Conservation (phyloP, 2,797 vertebrate species). For the Oryzias dopingdopingensis region DNA sequence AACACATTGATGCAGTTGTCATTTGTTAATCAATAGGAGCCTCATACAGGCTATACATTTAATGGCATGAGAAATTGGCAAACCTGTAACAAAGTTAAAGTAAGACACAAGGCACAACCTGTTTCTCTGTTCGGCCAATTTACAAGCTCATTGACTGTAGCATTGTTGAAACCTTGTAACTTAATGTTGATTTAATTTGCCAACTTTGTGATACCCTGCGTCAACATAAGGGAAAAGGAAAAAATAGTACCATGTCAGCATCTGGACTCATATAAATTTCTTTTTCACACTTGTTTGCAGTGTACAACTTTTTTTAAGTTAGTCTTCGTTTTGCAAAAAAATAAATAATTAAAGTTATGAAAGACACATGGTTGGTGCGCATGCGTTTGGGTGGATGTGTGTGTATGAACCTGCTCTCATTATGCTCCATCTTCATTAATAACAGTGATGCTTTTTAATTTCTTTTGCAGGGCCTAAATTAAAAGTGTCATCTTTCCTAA, state of each 20-base stretch:
- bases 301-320: not conserved
- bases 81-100: constrained; percentile 67
- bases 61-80: constrained; percentile 67
- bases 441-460: constrained; percentile 71
- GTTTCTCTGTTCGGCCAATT: constrained; percentile 55
- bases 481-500: constrained; percentile 73
- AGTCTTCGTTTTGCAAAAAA: not conserved
- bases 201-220: not conserved
- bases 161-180: constrained; percentile 12
- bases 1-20: constrained; percentile 73
- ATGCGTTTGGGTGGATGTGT: constrained; percentile 8
- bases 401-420: constrained; percentile 45
- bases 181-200: constrained; percentile 10
- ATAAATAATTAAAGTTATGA: not conserved
- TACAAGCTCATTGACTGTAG: constrained; percentile 53
- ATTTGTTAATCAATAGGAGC: constrained; percentile 74
- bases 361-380: not conserved
- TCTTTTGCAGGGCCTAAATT: constrained; percentile 68
- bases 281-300: too few relatives aligned
- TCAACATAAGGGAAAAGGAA: too few relatives aligned
- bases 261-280: too few relatives aligned
- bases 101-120: constrained; percentile 49
- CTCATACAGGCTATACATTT: constrained; percentile 68
- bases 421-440: constrained; percentile 71
- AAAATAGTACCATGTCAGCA: too few relatives aligned